Percentiles rank a stretch among this genome's conserved stretches.
Evolutionary conservation across 2,888 invertebrate genomes (phyloP).

Genomic region (Dendrolimus houi): DNA sequence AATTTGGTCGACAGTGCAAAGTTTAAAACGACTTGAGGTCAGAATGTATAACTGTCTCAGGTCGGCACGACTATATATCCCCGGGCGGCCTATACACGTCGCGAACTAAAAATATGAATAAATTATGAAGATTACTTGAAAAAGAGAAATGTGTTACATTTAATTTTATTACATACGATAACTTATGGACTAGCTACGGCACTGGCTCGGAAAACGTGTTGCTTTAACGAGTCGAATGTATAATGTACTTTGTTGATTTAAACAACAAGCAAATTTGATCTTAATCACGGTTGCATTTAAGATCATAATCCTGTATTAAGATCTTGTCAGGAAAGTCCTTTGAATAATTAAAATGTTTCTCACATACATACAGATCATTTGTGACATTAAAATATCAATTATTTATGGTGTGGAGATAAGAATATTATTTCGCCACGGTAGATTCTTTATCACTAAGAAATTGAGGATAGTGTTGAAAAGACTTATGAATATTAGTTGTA

Average conservation of each 20-base stretch:
- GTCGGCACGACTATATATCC: slow-evolving; percentile 21
- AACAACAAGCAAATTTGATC: slow-evolving; percentile 10
- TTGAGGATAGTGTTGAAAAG: neutral
- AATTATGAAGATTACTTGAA: slow-evolving; percentile 75
- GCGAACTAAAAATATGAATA: slow-evolving; percentile 71
- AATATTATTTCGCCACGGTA: slow-evolving; percentile 45
- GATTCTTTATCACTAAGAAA: slow-evolving; percentile 11
- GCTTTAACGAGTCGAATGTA: slow-evolving; percentile 15
- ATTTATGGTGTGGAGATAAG: slow-evolving; percentile 69
- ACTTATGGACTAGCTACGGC: slow-evolving; percentile 68
- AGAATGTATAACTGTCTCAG: neutral
- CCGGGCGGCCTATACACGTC: slow-evolving; percentile 57
- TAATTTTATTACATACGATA: slow-evolving; percentile 75
- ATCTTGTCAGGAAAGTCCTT: slow-evolving; percentile 27
- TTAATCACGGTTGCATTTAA: slow-evolving; percentile 8
- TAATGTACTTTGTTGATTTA: slow-evolving; percentile 16
- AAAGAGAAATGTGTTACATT: slow-evolving; percentile 76
- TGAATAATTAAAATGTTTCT: slow-evolving; percentile 28
- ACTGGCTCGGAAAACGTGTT: slow-evolving; percentile 66
- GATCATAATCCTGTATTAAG: slow-evolving; percentile 12
- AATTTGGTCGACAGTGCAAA: too few species aligned
- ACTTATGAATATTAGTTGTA: neutral
- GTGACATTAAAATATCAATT: slow-evolving; percentile 75
- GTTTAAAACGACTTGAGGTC: too few species aligned
- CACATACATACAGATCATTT: slow-evolving; percentile 73